phyloP scores from a whole-genome alignment of 2,797 vertebrate genomes.

The Rhincodon typus region DNA sequence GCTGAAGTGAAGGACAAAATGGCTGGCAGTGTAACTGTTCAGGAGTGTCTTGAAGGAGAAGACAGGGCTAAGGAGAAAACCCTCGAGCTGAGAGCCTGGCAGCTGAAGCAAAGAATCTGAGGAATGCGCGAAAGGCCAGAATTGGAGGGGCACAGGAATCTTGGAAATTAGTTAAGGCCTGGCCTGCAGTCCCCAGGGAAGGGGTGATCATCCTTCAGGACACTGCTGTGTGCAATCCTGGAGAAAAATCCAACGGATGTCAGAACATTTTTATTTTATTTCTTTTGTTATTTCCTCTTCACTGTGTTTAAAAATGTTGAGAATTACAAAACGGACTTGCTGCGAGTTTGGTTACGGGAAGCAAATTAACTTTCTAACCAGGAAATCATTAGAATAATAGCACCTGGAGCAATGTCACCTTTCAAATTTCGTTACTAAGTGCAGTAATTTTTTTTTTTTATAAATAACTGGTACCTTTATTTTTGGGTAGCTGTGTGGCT shows the following conservation, averaged over 20 bases:
- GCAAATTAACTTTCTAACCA: not conserved
- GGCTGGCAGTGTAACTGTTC: not conserved
- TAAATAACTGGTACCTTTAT: too few relatives aligned
- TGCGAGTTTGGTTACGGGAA: not conserved
- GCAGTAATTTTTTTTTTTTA: too few relatives aligned
- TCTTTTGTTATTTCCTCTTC: too few relatives aligned
- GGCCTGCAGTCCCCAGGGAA: too few relatives aligned
- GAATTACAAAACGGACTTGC: too few relatives aligned
- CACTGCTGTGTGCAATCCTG: too few relatives aligned
- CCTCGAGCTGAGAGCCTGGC: not conserved
- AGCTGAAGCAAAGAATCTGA: not conserved
- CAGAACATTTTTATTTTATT: too few relatives aligned
- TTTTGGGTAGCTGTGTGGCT: too few relatives aligned
- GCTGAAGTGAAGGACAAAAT: not conserved
- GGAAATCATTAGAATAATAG: not conserved
- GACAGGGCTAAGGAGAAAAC: not conserved
- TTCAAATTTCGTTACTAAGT: too few relatives aligned
- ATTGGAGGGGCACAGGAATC: not conserved
- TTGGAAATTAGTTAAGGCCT: not conserved
- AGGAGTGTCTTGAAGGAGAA: not conserved
- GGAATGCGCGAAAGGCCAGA: not conserved
- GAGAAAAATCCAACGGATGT: too few relatives aligned
- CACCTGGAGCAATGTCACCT: not conserved
- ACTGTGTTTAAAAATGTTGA: too few relatives aligned
- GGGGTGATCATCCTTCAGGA: too few relatives aligned